Conservation (phyloP, 2,113 vertebrate genomes). For the Paracanthobrama guichenoti region DNA sequence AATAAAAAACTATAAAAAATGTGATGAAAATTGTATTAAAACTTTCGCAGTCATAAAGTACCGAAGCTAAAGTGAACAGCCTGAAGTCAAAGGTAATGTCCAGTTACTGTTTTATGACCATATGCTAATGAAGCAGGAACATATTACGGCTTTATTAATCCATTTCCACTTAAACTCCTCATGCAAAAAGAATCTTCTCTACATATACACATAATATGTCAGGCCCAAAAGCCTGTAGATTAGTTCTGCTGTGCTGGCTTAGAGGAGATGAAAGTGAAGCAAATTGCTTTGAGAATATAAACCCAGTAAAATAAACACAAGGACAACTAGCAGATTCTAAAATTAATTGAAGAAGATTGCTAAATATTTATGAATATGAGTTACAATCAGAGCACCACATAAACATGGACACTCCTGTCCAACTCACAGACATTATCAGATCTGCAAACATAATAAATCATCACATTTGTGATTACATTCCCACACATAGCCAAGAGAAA, state of each 20-base stretch:
- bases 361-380: background rate
- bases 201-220: background rate
- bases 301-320: background rate
- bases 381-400: background rate
- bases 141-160: background rate
- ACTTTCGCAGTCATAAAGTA: background rate
- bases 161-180: background rate
- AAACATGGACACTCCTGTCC: background rate
- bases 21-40: background rate
- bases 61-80: background rate
- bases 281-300: slow-evolving; percentile 12
- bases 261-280: slow-evolving; percentile 16
- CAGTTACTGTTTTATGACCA: background rate
- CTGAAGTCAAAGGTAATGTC: background rate
- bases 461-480: too few relatives aligned
- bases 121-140: background rate
- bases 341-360: background rate
- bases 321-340: background rate
- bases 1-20: background rate
- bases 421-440: background rate
- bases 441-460: background rate
- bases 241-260: background rate
- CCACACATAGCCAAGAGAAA: too few relatives aligned
- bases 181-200: background rate
- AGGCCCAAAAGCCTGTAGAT: slow-evolving; percentile 9